Evolutionary conservation across 2,113 vertebrate species (phyloP).

Genomic region (Heptranchias perlo): DNA sequence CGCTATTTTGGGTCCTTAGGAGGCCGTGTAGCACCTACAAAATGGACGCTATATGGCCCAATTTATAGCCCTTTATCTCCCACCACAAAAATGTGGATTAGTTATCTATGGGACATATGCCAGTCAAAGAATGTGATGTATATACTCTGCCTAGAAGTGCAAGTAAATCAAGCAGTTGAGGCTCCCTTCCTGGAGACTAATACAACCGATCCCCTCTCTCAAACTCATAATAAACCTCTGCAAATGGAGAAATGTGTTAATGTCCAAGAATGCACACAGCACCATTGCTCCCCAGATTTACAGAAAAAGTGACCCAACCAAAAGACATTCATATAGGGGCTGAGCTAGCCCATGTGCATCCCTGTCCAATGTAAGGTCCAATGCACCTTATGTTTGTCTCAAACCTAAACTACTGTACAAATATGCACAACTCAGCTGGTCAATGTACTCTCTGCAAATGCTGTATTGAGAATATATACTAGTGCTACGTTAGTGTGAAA

Average conservation of each 20-base stretch:
- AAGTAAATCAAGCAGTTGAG: background rate
- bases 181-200: too few relatives aligned
- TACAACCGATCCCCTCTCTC: background rate
- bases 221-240: background rate
- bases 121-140: background rate
- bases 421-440: background rate
- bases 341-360: background rate
- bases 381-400: background rate
- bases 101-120: background rate
- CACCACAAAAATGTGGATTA: background rate
- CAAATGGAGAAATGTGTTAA: background rate
- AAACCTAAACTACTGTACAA: background rate
- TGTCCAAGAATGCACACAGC: background rate
- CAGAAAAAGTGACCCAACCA: background rate
- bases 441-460: background rate
- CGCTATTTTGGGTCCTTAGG: too few relatives aligned
- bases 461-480: background rate
- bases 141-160: background rate
- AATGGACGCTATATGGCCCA: too few relatives aligned
- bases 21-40: too few relatives aligned
- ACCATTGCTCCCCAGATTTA: background rate
- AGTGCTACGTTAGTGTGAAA: background rate
- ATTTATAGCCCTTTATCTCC: too few relatives aligned
- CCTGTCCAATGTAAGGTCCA: background rate
- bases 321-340: background rate